Evolutionary conservation across 2,888 invertebrate species (phyloP).

Genomic region (Disparrhopalites patrizii): DNA sequence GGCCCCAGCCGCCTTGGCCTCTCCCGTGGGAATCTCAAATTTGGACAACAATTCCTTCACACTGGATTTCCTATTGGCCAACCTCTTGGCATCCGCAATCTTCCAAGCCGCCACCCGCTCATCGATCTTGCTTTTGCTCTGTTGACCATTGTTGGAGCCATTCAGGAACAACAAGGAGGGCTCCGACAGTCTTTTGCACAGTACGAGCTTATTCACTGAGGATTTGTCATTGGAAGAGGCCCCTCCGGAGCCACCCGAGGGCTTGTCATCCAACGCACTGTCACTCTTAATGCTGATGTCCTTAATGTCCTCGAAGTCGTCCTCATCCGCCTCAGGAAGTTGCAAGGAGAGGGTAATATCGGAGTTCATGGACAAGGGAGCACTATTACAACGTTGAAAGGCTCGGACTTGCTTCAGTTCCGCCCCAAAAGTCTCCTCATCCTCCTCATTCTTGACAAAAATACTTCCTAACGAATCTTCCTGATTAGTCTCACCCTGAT

Average conservation of each 20-base stretch:
- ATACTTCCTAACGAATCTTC: neutral
- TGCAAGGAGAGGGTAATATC: constrained; percentile 20
- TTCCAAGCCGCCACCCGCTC: constrained; percentile 40
- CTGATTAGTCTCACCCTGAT: constrained; percentile 25
- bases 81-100: constrained; percentile 44
- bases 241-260: constrained; percentile 11
- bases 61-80: constrained; percentile 54
- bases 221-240: constrained; percentile 19
- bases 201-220: constrained; percentile 26
- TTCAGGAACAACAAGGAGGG: constrained; percentile 39
- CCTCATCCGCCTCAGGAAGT: constrained; percentile 8
- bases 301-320: constrained; percentile 21
- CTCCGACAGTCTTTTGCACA: constrained; percentile 47
- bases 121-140: constrained; percentile 14
- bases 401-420: constrained; percentile 22
- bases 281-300: constrained; percentile 26
- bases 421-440: neutral
- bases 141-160: neutral
- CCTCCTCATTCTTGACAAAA: neutral
- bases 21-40: constrained; percentile 55
- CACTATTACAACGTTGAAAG: constrained; percentile 45
- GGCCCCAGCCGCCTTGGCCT: too few relatives aligned
- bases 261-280: constrained; percentile 24
- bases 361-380: constrained; percentile 35
- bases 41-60: constrained; percentile 62